phyloP scores from a whole-genome alignment of 1,140 invertebrate genomes.

The Aphis gossypii region DNA sequence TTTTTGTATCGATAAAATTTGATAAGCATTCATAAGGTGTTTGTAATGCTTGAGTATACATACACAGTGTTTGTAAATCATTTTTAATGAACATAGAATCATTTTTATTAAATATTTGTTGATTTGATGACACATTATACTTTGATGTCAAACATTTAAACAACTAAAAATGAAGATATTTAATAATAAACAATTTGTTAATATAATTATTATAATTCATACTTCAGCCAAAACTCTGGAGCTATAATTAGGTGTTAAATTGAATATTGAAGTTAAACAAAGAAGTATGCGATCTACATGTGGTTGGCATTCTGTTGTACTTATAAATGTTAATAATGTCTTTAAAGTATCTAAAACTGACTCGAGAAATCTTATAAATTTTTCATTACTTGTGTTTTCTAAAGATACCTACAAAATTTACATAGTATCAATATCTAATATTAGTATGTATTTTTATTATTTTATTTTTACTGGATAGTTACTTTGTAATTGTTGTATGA shows the following conservation, averaged over 20 bases:
- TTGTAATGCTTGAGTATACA: slow-evolving; percentile 49
- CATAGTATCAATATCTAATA: not conserved
- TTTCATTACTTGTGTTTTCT: slow-evolving; percentile 65
- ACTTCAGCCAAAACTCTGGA: slow-evolving; percentile 44
- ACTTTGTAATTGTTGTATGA: slow-evolving; percentile 54
- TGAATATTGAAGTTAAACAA: slow-evolving; percentile 25
- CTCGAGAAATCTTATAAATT: slow-evolving; percentile 63
- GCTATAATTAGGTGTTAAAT: slow-evolving; percentile 45
- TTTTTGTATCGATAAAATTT: slow-evolving; percentile 59
- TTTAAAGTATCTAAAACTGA: slow-evolving; percentile 63
- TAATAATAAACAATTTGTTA: not conserved
- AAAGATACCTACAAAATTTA: slow-evolving; percentile 65
- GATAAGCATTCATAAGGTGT: slow-evolving; percentile 52
- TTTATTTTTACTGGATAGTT: slow-evolving; percentile 34
- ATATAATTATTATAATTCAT: not conserved
- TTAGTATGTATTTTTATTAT: not conserved
- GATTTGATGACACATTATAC: not conserved
- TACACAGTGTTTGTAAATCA: slow-evolving; percentile 1
- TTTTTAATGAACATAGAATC: slow-evolving; percentile 32
- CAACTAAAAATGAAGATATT: slow-evolving; percentile 38
- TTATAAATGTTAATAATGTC: slow-evolving; percentile 51
- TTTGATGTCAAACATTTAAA: slow-evolving; percentile 43
- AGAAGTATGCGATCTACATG: slow-evolving; percentile 36
- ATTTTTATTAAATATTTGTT: slow-evolving; percentile 15
- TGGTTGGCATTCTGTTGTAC: slow-evolving; percentile 59